These are phyloP conservation scores for Eretmochelys imbricata DNA, from an alignment of 2,113 vertebrate genomes.

Conservation along the genomic window DNA sequence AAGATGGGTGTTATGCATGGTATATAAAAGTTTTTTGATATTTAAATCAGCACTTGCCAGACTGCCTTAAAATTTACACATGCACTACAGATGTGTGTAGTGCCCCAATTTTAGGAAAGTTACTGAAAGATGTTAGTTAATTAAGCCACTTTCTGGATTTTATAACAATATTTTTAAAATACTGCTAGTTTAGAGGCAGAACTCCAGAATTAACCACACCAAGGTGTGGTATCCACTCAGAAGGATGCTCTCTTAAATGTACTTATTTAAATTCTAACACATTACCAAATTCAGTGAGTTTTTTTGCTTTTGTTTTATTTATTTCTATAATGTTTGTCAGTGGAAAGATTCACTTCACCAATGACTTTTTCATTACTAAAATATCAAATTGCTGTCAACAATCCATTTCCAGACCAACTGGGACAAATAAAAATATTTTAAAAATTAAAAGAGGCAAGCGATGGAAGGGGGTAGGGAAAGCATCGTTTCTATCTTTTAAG, in stretches of 20 bases:
- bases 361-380: slow-evolving; percentile 35
- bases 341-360: slow-evolving; percentile 23
- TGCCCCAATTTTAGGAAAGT: slow-evolving; percentile 15
- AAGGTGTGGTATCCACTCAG: slow-evolving; percentile 1
- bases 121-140: slow-evolving; percentile 24
- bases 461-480: slow-evolving; percentile 59
- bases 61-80: background rate
- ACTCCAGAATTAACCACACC: background rate
- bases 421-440: slow-evolving; percentile 53
- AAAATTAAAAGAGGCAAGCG: slow-evolving; percentile 46
- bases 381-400: slow-evolving; percentile 44
- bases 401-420: slow-evolving; percentile 49
- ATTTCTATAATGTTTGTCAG: background rate
- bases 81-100: background rate
- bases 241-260: slow-evolving; percentile 29
- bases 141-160: slow-evolving; percentile 17
- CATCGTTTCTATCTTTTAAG: slow-evolving; percentile 49
- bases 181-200: slow-evolving; percentile 23
- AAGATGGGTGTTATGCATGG: background rate
- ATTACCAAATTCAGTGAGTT: slow-evolving; percentile 25
- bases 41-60: slow-evolving; percentile 15
- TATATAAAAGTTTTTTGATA: background rate
- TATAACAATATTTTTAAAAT: background rate
- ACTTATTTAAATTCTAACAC: slow-evolving; percentile 30
- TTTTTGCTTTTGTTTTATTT: background rate